Conservation (phyloP, 2,888 invertebrate genomes). For the Aporophyla nigra region DNA sequence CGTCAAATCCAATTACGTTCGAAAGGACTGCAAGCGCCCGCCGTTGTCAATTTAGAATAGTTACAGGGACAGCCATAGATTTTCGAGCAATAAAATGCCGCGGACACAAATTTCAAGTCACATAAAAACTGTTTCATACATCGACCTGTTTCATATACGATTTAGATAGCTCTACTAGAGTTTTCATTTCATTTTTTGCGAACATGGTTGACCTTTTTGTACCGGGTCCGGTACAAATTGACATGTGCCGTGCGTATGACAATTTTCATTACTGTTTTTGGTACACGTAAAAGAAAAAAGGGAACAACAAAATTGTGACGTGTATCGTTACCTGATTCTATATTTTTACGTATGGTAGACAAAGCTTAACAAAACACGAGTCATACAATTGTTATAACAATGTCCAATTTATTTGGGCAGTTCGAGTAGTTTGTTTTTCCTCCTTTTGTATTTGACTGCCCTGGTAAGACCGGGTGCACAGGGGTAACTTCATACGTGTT, state of each 20-base stretch:
- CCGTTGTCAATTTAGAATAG: slow-evolving; percentile 37
- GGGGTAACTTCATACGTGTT: slow-evolving; percentile 39
- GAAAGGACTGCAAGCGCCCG: slow-evolving; percentile 19
- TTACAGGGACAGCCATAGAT: slow-evolving; percentile 14
- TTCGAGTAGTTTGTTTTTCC: slow-evolving; percentile 46
- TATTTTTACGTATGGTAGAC: slow-evolving; percentile 13
- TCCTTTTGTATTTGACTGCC: slow-evolving; percentile 43
- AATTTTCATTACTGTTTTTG: slow-evolving; percentile 52
- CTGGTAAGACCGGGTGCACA: slow-evolving; percentile 31
- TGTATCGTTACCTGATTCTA: slow-evolving; percentile 6
- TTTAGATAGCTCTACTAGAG: slow-evolving; percentile 19
- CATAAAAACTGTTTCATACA: slow-evolving; percentile 28
- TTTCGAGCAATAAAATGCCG: slow-evolving; percentile 22
- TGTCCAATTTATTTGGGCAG: slow-evolving; percentile 49
- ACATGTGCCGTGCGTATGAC: slow-evolving; percentile 35
- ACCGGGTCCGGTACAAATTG: slow-evolving; percentile 42
- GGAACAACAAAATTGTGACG: slow-evolving; percentile 1
- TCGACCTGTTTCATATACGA: not conserved
- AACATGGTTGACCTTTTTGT: slow-evolving; percentile 34
- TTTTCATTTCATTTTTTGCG: slow-evolving; percentile 13
- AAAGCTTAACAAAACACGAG: slow-evolving; percentile 23
- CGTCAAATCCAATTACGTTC: slow-evolving; percentile 54
- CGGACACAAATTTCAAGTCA: slow-evolving; percentile 22
- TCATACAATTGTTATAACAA: slow-evolving; percentile 39
- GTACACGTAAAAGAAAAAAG: slow-evolving; percentile 42